Conservation (phyloP, 2,888 invertebrate species). For the Glyphotaelius pellucidus region DNA sequence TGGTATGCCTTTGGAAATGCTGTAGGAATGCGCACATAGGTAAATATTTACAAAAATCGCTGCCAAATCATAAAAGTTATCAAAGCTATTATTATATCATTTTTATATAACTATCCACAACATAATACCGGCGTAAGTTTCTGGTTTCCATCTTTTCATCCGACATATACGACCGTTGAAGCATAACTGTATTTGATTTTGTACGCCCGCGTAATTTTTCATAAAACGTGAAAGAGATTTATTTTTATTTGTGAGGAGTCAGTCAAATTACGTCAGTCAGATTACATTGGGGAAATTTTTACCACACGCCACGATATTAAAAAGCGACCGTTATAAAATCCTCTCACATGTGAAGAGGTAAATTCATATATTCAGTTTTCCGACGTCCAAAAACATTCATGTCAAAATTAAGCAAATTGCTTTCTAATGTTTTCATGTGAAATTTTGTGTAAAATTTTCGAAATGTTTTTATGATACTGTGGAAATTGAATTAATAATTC, state of each 20-base stretch:
- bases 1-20: background rate
- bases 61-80: background rate
- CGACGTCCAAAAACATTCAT: background rate
- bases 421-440: background rate
- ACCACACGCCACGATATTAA: background rate
- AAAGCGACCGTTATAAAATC: background rate
- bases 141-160: background rate
- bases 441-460: background rate
- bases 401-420: background rate
- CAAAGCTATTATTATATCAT: background rate
- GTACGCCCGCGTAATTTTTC: background rate
- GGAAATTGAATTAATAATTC: background rate
- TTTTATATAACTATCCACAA: background rate
- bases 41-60: background rate
- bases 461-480: background rate
- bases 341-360: background rate
- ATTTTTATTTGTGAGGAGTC: background rate
- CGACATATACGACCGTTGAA: background rate
- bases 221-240: conserved; percentile 15
- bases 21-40: background rate
- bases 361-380: background rate
- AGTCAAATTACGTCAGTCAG: background rate
- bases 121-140: background rate
- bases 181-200: background rate
- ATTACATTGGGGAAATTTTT: background rate